Evolutionary conservation across 1,140 invertebrate species (phyloP), one percentile per base, ranked within the genome.

Genomic region (Ceratoteleas bidentatus): DNA sequence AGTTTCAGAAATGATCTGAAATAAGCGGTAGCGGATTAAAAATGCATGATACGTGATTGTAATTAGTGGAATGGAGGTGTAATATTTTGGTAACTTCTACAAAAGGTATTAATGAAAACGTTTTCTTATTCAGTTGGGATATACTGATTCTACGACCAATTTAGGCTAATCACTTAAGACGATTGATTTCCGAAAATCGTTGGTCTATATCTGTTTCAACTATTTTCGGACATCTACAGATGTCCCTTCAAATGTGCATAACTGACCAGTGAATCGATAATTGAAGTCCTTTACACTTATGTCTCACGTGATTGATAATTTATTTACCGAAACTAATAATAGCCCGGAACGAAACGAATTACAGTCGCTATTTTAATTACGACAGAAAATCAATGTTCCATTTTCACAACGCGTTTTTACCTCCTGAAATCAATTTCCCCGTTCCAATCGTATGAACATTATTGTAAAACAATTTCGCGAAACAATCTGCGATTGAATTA

Each of bases 341-440:
- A 68, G 36, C 32, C 53, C 2, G n/a, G 13, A 70, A 38, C 43
- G 16, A 52, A 70, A 61, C 43, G 8, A 38, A 61, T 57, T 10
- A 9, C 5, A n/a, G n/a, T 2, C 9, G 49, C 56, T 69, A 60
- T 61, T 61, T 70, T 60, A 50, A 70, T 61, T 60, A 49, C 34
- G 66, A 60, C 56, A 43, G 47, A 58, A 50, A 69, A 58, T 58
- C 61, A 65, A 53, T 66, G 54, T 66, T 33, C 33, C 14, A 40
- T 40, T 33, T 53, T 53, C 15, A 13, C 11, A 53, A 53, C 47
- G 11, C n/a, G 32, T 6, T 13, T 34, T 49, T 60, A 33, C 3
- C 16, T 34, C 10, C 0, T 34, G 33, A 49, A 61, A 61, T 33
- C 10, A 52, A 45, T 6, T 40, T 40, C 36, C 36, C 36, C 10